Evolutionary conservation across 1,140 invertebrate genomes (phyloP), one percentile per base, ranked within the genome.

Genomic region (Subanguina moxae): DNA sequence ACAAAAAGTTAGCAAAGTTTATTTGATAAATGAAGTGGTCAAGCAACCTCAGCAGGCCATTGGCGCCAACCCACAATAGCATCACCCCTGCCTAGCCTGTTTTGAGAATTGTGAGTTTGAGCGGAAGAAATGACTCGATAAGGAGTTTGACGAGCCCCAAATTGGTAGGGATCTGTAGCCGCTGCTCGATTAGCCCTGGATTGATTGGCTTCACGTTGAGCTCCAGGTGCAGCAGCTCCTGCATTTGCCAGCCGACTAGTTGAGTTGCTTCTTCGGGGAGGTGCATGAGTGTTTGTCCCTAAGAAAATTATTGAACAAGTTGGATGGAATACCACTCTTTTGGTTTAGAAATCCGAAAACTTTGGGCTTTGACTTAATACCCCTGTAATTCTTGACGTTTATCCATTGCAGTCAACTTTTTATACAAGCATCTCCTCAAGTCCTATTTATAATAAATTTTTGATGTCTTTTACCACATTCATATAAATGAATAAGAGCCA

Each of bases 191-290:
- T 52, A 19, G 17, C 23, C 15, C 48, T 52, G 48, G 48, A 3
- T 52, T 25, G n/a, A 15, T 52, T 25, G n/a, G n/a, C 3, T 19
- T 19, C 48, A 52, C 48, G 48, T 25, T 52, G 48, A 38, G 32
- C 32, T 5, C 32, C 32, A 19, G 48, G 48, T 7, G 48, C 48
- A 25, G 48, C 48, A 21, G 3, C 17, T 21, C n/a, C n/a, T 19
- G 48, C 48, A 21, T 3, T 15, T 21, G 23, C n/a, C 8, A 52
- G 15, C n/a, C 48, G 48, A 52, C 48, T 52, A 8, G 48, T 52
- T 21, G 48, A 52, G 23, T 52, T 52, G 48, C 48, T 52, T 52
- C 48, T 52, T 5, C 48, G n/a, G 17, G 48, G 48, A 19, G 48
- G 48, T 15, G 48, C n/a, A 11, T 38, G 32, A 38, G 32, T 38